Evolutionary conservation across 2,888 invertebrate species (phyloP).

Genomic region (Aromia moschata): DNA sequence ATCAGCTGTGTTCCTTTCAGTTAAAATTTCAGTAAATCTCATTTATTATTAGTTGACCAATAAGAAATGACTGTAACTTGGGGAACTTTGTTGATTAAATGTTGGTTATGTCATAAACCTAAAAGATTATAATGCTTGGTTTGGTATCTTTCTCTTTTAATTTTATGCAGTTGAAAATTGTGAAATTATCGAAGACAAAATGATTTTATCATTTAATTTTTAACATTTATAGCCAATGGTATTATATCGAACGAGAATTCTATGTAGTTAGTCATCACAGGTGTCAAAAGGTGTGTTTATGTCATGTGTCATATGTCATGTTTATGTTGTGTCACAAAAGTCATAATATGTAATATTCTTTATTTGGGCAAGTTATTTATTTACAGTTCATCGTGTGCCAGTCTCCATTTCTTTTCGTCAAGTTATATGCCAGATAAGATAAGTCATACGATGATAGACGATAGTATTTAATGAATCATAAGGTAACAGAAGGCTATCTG

Average conservation of each 20-base stretch:
- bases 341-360: neutral
- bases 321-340: too few relatives aligned
- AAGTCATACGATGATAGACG: neutral
- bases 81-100: too few relatives aligned
- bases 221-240: constrained; percentile 1
- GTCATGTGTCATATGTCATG: constrained; percentile 20
- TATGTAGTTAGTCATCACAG: constrained; percentile 3
- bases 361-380: constrained; percentile 13
- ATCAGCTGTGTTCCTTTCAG: too few relatives aligned
- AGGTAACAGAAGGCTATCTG: neutral
- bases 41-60: too few relatives aligned
- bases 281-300: constrained; percentile 15
- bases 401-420: constrained; percentile 1
- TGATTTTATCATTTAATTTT: too few relatives aligned
- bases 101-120: too few relatives aligned
- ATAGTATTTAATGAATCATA: constrained; percentile 10
- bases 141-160: too few relatives aligned
- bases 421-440: constrained; percentile 19
- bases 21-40: too few relatives aligned
- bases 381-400: constrained; percentile 5
- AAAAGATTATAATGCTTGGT: too few relatives aligned
- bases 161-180: too few relatives aligned
- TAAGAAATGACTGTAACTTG: too few relatives aligned
- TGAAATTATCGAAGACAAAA: too few relatives aligned
- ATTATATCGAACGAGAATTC: neutral